These are phyloP conservation scores for Mylabris phalerata DNA, from an alignment of 1,140 invertebrate species.

Conservation along the genomic window DNA sequence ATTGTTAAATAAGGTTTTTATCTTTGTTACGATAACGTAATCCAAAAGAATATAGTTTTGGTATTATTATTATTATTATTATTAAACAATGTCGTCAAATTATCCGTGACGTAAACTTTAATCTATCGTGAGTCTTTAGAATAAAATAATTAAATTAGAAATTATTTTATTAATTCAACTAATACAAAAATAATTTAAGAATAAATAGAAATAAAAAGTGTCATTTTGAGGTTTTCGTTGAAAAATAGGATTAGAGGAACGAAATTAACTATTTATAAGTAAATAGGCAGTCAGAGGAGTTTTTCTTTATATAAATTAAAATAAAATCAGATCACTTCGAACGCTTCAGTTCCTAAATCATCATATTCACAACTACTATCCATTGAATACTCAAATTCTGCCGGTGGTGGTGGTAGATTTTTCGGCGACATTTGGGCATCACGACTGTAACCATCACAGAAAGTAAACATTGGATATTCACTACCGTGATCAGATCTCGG, in stretches of 20 bases:
- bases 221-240: too few relatives aligned
- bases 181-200: neutral
- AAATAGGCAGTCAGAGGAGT: neutral
- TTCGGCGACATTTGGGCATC: slow-evolving; percentile 46
- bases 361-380: slow-evolving; percentile 39
- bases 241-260: too few relatives aligned
- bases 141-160: too few relatives aligned
- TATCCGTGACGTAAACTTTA: too few relatives aligned
- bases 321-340: slow-evolving; percentile 51
- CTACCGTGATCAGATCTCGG: slow-evolving; percentile 46
- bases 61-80: too few relatives aligned
- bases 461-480: slow-evolving; percentile 76
- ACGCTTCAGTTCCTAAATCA: slow-evolving; percentile 60
- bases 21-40: too few relatives aligned
- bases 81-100: too few relatives aligned
- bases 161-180: too few relatives aligned
- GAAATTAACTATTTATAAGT: too few relatives aligned
- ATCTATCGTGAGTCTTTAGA: too few relatives aligned
- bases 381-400: slow-evolving; percentile 48
- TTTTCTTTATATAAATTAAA: neutral
- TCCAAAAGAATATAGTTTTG: too few relatives aligned
- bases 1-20: too few relatives aligned
- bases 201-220: neutral
- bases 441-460: slow-evolving; percentile 61
- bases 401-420: slow-evolving; percentile 42